Evolutionary conservation across 2,797 vertebrate species (phyloP), one percentile per base, ranked within the genome.

Genomic region (Amphiprion clarkii): DNA sequence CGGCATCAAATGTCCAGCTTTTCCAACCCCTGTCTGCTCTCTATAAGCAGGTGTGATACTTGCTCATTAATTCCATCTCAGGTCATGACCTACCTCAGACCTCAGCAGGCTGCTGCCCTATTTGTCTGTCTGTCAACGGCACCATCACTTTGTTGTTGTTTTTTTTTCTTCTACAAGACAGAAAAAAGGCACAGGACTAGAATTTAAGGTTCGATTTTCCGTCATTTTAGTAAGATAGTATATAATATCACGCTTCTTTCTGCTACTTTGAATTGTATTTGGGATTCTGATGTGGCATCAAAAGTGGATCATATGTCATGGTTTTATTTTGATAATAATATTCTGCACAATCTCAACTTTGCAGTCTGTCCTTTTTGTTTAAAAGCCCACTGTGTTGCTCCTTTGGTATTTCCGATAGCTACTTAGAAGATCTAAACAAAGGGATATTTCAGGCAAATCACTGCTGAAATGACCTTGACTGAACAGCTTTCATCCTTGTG

Each of bases 41-140:
- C 66, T 48, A 51, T 66, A 71, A 83, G 65, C 71, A 80, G 81
- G 71, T 89, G 87, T 2, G 25, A 85, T 64, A 69, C 59, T 75
- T 71, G 71, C 81, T 92, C 89, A 80, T 92, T 93, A 89, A 87
- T 71, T 84, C 54, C 48, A 49, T 76, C 71, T 62, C 12, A 8
- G 83, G 80, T 74, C 80, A 8, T 57, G 81, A 86, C 75, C 83
- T 64, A 7, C 62, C 57, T 59, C 46, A 48, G 46, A 9, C 62
- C 57, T 57, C 46, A 8, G 46, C 14, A 3, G n/a, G 78, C 56
- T 1, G 44, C 36, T 55, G 11, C 12, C 59, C 46, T 58, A 27
- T 27, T 27, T 27, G 25, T 76, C 82, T 64, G 46, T 75, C 72
- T 76, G 48, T 82, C 58, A 49, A 69, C 39, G 53, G 11, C 44